Conservation (phyloP, 2,888 invertebrate genomes). For the Myopa tessellatipennis region DNA sequence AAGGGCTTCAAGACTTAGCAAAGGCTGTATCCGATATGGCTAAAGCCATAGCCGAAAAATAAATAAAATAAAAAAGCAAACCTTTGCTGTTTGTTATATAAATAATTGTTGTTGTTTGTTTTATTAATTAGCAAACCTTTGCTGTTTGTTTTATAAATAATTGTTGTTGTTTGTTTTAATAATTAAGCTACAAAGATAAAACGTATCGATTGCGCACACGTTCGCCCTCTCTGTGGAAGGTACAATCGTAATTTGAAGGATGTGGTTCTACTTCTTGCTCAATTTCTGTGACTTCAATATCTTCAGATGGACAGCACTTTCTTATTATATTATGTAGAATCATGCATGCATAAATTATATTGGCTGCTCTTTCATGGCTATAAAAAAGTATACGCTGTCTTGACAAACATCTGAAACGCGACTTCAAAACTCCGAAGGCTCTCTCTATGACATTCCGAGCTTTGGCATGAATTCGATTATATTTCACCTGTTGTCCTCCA, state of each 20-base stretch:
- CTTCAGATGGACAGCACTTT: too few species aligned
- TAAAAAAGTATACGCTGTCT: conserved; percentile 37
- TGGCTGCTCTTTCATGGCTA: conserved; percentile 28
- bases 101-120: too few species aligned
- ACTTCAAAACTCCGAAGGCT: conserved; percentile 34
- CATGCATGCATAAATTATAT: conserved; percentile 37
- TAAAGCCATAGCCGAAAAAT: too few species aligned
- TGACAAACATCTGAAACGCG: conserved; percentile 37
- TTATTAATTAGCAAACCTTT: too few species aligned
- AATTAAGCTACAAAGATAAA: not conserved
- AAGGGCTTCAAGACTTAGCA: too few species aligned
- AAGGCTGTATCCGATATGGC: too few species aligned
- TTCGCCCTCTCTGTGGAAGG: not conserved
- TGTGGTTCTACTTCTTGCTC: not conserved
- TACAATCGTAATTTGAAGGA: not conserved
- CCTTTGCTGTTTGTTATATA: too few species aligned
- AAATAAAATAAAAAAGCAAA: too few species aligned
- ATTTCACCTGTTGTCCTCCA: conserved; percentile 15
- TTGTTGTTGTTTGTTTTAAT: too few species aligned
- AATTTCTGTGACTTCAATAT: conserved; percentile 10
- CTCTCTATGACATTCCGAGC: conserved; percentile 36
- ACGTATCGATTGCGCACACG: not conserved
- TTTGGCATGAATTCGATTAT: conserved; percentile 32
- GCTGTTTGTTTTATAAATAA: too few species aligned
- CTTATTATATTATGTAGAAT: conserved; percentile 40